phyloP scores from a whole-genome alignment of 2,888 invertebrate species.

The Vesta saturnalis region DNA sequence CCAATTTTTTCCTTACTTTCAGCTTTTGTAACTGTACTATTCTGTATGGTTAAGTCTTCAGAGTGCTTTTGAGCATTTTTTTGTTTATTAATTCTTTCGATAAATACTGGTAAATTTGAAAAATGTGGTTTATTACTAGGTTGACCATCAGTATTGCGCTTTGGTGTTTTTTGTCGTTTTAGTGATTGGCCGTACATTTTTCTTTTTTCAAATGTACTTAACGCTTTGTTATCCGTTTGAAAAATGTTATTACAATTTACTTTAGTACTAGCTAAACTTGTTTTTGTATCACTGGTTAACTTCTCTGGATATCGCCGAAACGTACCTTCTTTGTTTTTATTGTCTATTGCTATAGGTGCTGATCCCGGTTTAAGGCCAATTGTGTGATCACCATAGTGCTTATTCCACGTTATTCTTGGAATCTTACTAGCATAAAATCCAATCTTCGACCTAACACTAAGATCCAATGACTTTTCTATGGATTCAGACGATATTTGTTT shows the following conservation, averaged over 20 bases:
- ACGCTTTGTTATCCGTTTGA: background rate
- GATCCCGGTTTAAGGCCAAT: background rate
- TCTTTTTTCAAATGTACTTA: conserved; percentile 23
- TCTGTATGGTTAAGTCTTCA: too few relatives aligned
- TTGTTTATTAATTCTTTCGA: too few relatives aligned
- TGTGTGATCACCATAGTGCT: background rate
- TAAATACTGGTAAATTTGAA: too few relatives aligned
- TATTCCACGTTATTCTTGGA: background rate
- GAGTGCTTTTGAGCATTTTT: too few relatives aligned
- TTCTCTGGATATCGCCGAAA: background rate
- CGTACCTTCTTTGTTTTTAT: background rate
- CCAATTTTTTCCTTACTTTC: too few relatives aligned
- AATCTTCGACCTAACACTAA: too few relatives aligned
- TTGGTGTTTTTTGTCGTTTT: background rate
- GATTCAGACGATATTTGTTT: too few relatives aligned
- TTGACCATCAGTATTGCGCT: background rate
- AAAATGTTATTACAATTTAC: background rate
- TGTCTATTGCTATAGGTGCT: background rate
- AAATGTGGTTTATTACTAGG: too few relatives aligned
- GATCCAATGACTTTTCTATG: too few relatives aligned
- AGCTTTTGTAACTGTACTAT: too few relatives aligned
- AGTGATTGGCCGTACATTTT: conserved; percentile 19
- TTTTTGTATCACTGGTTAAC: background rate
- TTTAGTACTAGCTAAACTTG: background rate
- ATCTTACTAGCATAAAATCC: conserved; percentile 7